Evolutionary conservation across 2,797 vertebrate genomes (phyloP).

Genomic region (Novumbra hubbsi): DNA sequence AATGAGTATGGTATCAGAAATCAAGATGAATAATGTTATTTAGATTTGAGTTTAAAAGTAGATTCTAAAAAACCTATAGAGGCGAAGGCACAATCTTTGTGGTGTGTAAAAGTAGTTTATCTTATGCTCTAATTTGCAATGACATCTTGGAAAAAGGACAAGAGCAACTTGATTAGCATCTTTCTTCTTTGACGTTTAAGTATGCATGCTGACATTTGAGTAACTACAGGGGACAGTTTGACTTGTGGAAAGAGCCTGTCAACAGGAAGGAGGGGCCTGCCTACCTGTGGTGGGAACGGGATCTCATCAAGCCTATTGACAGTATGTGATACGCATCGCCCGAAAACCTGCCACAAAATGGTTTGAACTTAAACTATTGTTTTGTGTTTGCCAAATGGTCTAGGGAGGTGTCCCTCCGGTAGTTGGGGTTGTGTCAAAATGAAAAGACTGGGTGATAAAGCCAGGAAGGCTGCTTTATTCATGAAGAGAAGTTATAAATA

Average conservation of each 20-base stretch:
- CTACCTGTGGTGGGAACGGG: slow-evolving; percentile 17
- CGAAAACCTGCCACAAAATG: no score
- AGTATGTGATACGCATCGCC: neutral
- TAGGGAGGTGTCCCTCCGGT: no score
- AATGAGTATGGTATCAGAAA: neutral
- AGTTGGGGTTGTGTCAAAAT: no score
- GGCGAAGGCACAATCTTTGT: neutral
- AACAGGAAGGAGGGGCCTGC: slow-evolving; percentile 41
- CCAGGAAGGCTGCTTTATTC: no score
- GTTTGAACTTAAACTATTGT: neutral
- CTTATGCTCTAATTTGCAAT: neutral
- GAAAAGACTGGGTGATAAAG: no score
- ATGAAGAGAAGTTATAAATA: no score
- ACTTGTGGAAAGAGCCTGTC: slow-evolving; percentile 24
- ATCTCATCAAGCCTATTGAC: slow-evolving; percentile 10
- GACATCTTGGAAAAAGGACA: neutral
- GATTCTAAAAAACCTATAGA: neutral
- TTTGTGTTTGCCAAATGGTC: no score
- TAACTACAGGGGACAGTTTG: slow-evolving; percentile 27
- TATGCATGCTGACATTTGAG: slow-evolving; percentile 6
- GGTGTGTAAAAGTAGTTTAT: neutral
- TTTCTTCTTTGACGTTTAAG: neutral
- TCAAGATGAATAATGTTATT: neutral
- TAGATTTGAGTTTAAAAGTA: neutral
- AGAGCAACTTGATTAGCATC: neutral